Evolutionary conservation across 2,113 vertebrate genomes (phyloP).

Genomic region (Channa maculata): DNA sequence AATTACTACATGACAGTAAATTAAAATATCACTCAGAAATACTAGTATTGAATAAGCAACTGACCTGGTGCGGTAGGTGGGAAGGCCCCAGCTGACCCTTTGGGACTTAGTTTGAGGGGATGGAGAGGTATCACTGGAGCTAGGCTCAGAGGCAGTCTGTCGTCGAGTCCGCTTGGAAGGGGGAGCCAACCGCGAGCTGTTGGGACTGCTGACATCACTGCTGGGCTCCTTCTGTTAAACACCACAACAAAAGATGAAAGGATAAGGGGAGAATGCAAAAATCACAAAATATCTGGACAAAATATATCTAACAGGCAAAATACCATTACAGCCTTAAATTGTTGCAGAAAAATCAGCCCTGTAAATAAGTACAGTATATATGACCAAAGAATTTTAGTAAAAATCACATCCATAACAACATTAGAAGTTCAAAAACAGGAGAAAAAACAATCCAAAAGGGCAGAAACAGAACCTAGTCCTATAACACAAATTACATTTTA

Average conservation of each 20-base stretch:
- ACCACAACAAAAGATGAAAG: not conserved
- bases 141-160: constrained; percentile 90
- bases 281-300: not conserved
- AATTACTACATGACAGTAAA: not conserved
- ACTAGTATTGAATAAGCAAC: constrained; percentile 1
- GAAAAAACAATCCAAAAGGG: not conserved
- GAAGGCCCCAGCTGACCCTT: constrained; percentile 93
- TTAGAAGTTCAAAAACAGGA: constrained; percentile 5
- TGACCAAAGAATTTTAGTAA: not conserved
- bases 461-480: not conserved
- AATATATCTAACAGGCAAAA: not conserved
- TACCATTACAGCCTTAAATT: not conserved
- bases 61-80: constrained; percentile 93
- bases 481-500: constrained; percentile 18
- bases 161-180: constrained; percentile 93
- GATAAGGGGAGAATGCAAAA: not conserved
- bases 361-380: not conserved
- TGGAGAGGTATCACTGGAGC: constrained; percentile 94
- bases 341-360: not conserved
- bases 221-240: constrained; percentile 89
- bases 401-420: not conserved
- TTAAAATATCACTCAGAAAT: not conserved
- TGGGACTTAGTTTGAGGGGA: constrained; percentile 91
- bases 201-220: constrained; percentile 93
- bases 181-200: constrained; percentile 91